A percentile compares a stretch with the other conserved stretches of the same genome.
These are phyloP conservation scores for Manduca sexta DNA, from an alignment of 1,140 invertebrate genomes.

Conservation along the genomic window DNA sequence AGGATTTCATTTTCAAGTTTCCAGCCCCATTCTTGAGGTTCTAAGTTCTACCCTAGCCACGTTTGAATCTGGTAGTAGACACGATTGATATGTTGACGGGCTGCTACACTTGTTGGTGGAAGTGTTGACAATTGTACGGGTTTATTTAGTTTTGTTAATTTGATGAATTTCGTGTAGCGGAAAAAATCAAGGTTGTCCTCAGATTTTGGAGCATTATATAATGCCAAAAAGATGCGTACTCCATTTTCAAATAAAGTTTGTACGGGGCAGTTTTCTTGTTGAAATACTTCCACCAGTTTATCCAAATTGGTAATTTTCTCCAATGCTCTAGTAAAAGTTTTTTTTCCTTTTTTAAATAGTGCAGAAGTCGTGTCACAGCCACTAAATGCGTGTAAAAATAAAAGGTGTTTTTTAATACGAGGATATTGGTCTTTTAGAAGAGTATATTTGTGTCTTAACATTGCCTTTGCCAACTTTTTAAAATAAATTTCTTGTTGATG, in stretches of 20 bases:
- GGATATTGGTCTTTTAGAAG: conserved; percentile 35
- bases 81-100: too few relatives aligned
- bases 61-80: too few relatives aligned
- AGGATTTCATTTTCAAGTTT: too few relatives aligned
- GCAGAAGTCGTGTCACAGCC: conserved; percentile 39
- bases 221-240: conserved; percentile 32
- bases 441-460: conserved; percentile 36
- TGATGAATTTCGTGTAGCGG: conserved; percentile 34
- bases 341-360: conserved; percentile 44
- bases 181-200: conserved; percentile 33
- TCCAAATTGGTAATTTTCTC: conserved; percentile 30
- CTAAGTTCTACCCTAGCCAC: too few relatives aligned
- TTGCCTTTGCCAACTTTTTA: conserved; percentile 32
- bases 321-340: conserved; percentile 23
- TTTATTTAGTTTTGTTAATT: too few relatives aligned
- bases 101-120: too few relatives aligned
- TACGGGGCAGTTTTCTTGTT: conserved; percentile 37
- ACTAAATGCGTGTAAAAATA: conserved; percentile 47
- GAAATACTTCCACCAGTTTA: conserved; percentile 38
- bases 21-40: too few relatives aligned
- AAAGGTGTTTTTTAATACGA: conserved; percentile 30
- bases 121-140: too few relatives aligned
- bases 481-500: conserved; percentile 32
- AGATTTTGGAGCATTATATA: conserved; percentile 45
- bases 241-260: conserved; percentile 39